Evolutionary conservation across 2,797 vertebrate species (phyloP).

Genomic region (Jordanella pulchra): DNA sequence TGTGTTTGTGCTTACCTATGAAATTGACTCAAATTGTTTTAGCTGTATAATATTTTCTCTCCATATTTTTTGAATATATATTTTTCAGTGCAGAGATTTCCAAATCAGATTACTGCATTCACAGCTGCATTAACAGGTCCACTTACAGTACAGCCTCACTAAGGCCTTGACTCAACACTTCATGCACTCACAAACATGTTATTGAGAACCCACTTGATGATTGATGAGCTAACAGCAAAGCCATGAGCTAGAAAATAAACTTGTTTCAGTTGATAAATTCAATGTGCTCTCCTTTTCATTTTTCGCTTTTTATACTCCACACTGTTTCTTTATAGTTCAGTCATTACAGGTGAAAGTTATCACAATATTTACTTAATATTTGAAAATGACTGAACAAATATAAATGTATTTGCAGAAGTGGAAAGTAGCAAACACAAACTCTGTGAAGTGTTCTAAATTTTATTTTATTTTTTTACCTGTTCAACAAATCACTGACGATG

Average conservation of each 20-base stretch:
- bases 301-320: conserved; percentile 3
- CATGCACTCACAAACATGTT: conserved; percentile 54
- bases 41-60: background rate
- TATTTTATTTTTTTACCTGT: conserved; percentile 23
- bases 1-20: background rate
- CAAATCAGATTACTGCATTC: conserved; percentile 74
- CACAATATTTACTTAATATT: conserved; percentile 21
- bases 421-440: conserved; percentile 31
- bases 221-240: conserved; percentile 67
- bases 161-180: conserved; percentile 30
- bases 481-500: conserved; percentile 26
- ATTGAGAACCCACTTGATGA: conserved; percentile 61
- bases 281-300: conserved; percentile 9
- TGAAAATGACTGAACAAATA: conserved; percentile 21
- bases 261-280: conserved; percentile 60
- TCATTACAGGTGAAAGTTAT: conserved; percentile 7
- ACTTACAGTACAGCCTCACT: conserved; percentile 4
- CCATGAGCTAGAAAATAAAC: conserved; percentile 64
- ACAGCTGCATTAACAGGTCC: conserved; percentile 49
- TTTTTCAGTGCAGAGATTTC: conserved; percentile 78
- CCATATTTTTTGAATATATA: conserved; percentile 29
- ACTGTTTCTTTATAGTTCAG: conserved; percentile 22
- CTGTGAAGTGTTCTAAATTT: conserved; percentile 22
- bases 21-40: background rate
- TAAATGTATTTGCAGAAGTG: conserved; percentile 35